Evolutionary conservation across 2,797 vertebrate species (phyloP), one percentile per base, ranked within the genome.

Genomic region (Miopithecus talapoin): DNA sequence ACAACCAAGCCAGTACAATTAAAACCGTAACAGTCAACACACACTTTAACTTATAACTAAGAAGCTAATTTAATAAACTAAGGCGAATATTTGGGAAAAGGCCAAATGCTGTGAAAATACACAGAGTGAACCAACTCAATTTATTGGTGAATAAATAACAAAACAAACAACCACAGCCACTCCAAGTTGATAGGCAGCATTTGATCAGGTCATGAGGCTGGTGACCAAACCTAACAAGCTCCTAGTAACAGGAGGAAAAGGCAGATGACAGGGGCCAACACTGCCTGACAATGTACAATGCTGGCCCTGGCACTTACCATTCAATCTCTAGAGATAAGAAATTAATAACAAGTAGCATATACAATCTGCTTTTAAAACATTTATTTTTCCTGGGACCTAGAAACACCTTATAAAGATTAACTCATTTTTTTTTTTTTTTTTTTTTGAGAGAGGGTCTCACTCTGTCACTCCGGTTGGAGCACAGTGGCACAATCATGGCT

Each of bases 21-120:
- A 96, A 94, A 97, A 70, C 70, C 41, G 74, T 28, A 57, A 72
- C 96, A 95, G 76, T 97, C 95, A 96, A 76, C 46, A 87, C 28
- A 85, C 53, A 93, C 50, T 93, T 94, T 78, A 97, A 89, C 19
- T 96, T 87, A 94, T 70, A 93, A 85, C 74, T 79, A 74, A 94
- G 85, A 90, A 72, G 94, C 36, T 80, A 93, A 97, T 91, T 96
- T 92, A 97, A 96, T 61, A 96, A 94, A 93, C 19, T 24, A 96
- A 96, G 41, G 50, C 46, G 94, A 96, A 96, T 94, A 95, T 89
- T 61, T 74, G 95, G 79, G 33, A 22, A 85, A 95, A 70, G 70
- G 74, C 70, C 78, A 92, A 95, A 95, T 50, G 46, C 83, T 88
- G 85, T 57, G 55, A 89, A 76, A 80, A 86, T 43, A 84, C 80